Base-by-base conservation (phyloP, 2,797 vertebrate species). In the Hoplostethus atlanticus region DNA sequence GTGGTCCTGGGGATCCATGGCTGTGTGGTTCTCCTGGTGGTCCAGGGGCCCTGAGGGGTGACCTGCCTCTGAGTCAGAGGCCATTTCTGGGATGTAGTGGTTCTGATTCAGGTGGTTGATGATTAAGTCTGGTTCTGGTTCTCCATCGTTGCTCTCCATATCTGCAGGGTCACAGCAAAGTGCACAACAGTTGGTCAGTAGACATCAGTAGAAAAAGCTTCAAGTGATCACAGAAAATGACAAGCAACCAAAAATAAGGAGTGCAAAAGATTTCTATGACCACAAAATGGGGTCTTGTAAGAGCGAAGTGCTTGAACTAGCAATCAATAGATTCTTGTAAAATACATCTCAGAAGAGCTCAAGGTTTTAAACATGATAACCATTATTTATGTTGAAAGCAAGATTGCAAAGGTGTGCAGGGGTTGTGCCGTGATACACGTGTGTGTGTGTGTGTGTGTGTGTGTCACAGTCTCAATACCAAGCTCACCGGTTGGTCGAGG, bases 41-140 rank as follows among this genome's bases (percentile, higher is more conserved):
- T 85, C 70, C 5, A 3, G 30, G 0, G 76, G 77, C 87, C 88
- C 83, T 58, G 84, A 60, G 76, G 58, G 64, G 79, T 81, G 83
- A 64, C 93, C 93, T 72, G 66, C 70, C 80, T 94, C 92, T 17
- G 82, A 70, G 92, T 95, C 70, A 0, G 93, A 89, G 50, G 88
- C 62, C 31, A 80, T 3, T 28, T 94, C 91, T 1, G 76, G 78
- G 72, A 62, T 48, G n/a, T 91, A 94, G 63, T 95, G 86, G 84
- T 96, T 96, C 65, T 87, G 72, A 66, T 91, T 83, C 85, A 96
- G 80, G 61, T 98, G 96, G 93, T 97, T 98, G 85, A 93, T 96
- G 83, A 93, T 94, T 76, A 95, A 64, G 16, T 95, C 92, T 21
- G 94, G 90, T 62, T 94, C 91, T 63, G 90, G 68, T 1, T 72